These are phyloP conservation scores for Drosophila pectinifera DNA, from an alignment of 1,140 invertebrate genomes.

Conservation along the genomic window DNA sequence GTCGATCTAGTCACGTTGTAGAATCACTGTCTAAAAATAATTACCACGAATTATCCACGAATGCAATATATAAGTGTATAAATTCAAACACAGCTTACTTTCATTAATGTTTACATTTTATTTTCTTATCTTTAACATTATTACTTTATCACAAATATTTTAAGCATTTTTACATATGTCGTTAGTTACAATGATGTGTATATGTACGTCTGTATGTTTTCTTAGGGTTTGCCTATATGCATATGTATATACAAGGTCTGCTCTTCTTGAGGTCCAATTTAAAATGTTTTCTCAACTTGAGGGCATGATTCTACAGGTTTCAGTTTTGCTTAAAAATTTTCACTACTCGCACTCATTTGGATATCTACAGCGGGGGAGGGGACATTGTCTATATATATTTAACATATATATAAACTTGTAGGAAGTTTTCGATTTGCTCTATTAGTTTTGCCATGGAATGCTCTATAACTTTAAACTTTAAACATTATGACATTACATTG, in stretches of 20 bases:
- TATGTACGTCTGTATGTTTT: conserved; percentile 45
- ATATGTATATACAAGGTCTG: conserved; percentile 64
- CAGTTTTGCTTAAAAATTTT: conserved; percentile 46
- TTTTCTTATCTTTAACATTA: conserved; percentile 78
- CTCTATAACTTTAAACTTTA: conserved; percentile 56
- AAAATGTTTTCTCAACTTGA: conserved; percentile 46
- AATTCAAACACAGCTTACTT: conserved; percentile 18
- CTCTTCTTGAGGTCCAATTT: conserved; percentile 52
- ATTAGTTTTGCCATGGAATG: conserved; percentile 49
- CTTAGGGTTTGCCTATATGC: conserved; percentile 25
- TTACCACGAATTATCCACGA: too few relatives aligned
- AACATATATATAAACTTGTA: conserved; percentile 46
- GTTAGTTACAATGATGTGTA: conserved; percentile 80
- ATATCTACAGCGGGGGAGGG: conserved; percentile 70
- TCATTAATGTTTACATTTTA: conserved; percentile 72
- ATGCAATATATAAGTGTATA: too few relatives aligned
- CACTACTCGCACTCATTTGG: conserved; percentile 53
- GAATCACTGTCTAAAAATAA: too few relatives aligned
- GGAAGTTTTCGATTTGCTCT: conserved; percentile 74
- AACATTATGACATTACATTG: conserved; percentile 59
- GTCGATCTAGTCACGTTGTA: not conserved
- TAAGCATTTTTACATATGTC: conserved; percentile 82
- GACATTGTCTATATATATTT: conserved; percentile 50
- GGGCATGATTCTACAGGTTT: conserved; percentile 56
- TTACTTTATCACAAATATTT: conserved; percentile 84